These are phyloP conservation scores for Megalops atlanticus DNA, from an alignment of 2,113 vertebrate genomes.

Conservation along the genomic window DNA sequence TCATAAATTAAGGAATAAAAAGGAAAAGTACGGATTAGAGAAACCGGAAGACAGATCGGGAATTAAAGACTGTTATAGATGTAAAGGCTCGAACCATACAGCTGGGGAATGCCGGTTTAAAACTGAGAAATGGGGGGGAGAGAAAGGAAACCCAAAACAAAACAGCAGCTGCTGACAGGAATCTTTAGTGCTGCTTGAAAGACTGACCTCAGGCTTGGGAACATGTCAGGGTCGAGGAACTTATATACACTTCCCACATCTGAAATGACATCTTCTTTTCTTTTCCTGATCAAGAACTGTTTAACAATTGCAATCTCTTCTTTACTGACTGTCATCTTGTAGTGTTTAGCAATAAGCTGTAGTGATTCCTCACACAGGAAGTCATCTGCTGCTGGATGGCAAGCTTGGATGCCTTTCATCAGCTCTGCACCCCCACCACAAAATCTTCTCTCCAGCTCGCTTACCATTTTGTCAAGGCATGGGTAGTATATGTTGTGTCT, in stretches of 20 bases:
- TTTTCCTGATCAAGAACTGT: slow-evolving; percentile 37
- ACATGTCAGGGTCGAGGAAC: slow-evolving; percentile 26
- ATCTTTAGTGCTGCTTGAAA: slow-evolving; percentile 32
- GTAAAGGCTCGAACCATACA: no score
- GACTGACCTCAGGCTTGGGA: slow-evolving; percentile 18
- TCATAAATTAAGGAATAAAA: no score
- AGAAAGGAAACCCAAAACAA: no score
- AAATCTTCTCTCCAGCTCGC: slow-evolving; percentile 28
- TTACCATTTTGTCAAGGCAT: no score
- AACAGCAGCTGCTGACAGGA: slow-evolving; percentile 23
- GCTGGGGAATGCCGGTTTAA: no score
- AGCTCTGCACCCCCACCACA: slow-evolving; percentile 27
- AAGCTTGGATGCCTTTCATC: slow-evolving; percentile 35
- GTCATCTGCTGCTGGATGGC: slow-evolving; percentile 21
- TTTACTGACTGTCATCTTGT: no score
- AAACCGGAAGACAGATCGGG: no score
- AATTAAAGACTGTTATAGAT: no score
- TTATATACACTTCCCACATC: slow-evolving; percentile 31
- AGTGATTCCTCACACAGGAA: slow-evolving; percentile 32
- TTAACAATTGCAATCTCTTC: no score
- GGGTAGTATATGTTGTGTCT: no score
- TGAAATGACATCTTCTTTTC: slow-evolving; percentile 15
- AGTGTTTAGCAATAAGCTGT: slow-evolving; percentile 35
- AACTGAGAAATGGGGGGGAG: no score
- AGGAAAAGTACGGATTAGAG: no score